phyloP scores from a whole-genome alignment of 30 jellyfish, hydroid and myxozoan species.

The Cassiopea andromeda region DNA sequence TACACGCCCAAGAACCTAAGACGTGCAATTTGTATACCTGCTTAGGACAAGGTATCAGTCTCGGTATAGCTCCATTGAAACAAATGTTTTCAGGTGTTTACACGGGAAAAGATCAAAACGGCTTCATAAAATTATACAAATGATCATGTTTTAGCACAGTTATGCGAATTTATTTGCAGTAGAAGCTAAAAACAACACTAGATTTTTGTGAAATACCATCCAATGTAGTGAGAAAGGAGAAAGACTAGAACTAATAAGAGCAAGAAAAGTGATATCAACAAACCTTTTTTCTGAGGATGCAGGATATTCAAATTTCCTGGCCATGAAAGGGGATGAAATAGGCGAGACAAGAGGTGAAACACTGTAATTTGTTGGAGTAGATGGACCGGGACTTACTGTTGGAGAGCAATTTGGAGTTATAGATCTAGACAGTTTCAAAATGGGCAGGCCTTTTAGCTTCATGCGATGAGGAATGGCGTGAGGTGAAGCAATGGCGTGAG shows the following conservation, averaged over 20 bases:
- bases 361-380: constrained; percentile 11
- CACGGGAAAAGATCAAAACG: too few species aligned
- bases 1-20: too few species aligned
- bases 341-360: constrained; percentile 54
- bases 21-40: too few species aligned
- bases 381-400: constrained; percentile 37
- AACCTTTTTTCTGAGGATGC: constrained; percentile 17
- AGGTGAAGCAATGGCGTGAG: background rate
- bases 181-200: too few species aligned
- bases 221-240: too few species aligned
- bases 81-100: too few species aligned
- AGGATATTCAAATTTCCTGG: constrained; percentile 21
- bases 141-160: too few species aligned
- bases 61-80: too few species aligned
- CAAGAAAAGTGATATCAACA: background rate
- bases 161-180: too few species aligned
- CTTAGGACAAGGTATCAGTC: too few species aligned
- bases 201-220: too few species aligned
- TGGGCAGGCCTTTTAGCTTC: constrained; percentile 63
- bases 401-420: constrained; percentile 60
- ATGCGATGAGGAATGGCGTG: background rate
- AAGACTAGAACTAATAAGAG: background rate
- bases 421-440: constrained; percentile 50
- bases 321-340: background rate
- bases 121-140: too few species aligned